These are phyloP conservation scores for Tetrax tetrax DNA, from an alignment of 2,113 vertebrate species.

Conservation along the genomic window DNA sequence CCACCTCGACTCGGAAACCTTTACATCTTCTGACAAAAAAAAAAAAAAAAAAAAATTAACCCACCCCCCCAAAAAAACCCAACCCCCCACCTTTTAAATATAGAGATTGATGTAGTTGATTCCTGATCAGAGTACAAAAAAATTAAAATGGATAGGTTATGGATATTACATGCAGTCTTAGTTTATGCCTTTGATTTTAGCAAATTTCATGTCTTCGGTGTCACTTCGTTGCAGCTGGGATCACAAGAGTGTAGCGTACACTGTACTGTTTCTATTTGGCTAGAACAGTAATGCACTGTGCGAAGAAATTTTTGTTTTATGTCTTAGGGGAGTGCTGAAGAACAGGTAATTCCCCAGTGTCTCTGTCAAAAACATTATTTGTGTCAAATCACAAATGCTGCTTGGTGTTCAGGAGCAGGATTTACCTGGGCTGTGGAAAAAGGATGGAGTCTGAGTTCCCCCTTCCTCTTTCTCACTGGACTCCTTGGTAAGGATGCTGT, in stretches of 20 bases:
- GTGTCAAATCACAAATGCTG: background rate
- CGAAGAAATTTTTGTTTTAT: background rate
- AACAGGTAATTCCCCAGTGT: background rate
- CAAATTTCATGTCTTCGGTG: background rate
- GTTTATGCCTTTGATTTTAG: background rate
- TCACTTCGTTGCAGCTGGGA: background rate
- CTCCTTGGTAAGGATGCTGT: background rate
- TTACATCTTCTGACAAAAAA: background rate
- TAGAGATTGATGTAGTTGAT: background rate
- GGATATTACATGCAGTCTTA: background rate
- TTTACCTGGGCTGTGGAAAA: background rate
- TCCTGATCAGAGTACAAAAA: background rate
- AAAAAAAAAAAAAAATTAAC: background rate
- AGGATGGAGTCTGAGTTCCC: background rate
- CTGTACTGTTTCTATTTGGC: accelerated
- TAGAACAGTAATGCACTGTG: background rate
- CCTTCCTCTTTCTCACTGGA: background rate
- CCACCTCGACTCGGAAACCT: background rate
- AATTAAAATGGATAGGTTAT: background rate
- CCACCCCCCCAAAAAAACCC: too few species aligned
- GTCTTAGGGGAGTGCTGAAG: background rate
- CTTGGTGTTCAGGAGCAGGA: background rate
- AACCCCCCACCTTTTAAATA: background rate
- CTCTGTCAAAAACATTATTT: background rate
- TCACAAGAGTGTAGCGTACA: background rate